A percentile compares a stretch with the other conserved stretches of the same genome.
phyloP scores from a whole-genome alignment of 2,113 vertebrate species.

The Myiopsitta monachus region DNA sequence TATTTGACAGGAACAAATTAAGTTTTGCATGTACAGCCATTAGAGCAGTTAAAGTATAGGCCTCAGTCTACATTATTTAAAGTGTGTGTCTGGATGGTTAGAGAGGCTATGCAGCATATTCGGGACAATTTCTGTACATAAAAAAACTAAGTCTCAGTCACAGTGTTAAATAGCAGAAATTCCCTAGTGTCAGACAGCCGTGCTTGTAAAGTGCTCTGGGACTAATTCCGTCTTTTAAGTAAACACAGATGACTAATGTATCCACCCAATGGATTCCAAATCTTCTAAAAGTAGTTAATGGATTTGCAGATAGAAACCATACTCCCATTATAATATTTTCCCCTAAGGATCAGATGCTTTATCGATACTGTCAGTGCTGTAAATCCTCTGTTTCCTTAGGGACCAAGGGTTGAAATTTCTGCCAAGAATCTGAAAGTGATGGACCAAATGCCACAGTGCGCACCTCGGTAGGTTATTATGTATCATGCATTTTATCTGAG shows the following conservation, averaged over 20 bases:
- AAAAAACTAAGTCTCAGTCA: background rate
- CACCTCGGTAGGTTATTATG: constrained; percentile 83
- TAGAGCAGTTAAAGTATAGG: background rate
- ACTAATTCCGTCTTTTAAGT: constrained; percentile 23
- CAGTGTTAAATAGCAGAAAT: background rate
- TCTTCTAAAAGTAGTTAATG: constrained; percentile 22
- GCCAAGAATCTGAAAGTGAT: constrained; percentile 97
- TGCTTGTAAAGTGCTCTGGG: constrained; percentile 6
- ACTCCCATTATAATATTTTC: background rate
- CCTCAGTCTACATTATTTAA: background rate
- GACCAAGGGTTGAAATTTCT: constrained; percentile 94
- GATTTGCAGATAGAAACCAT: constrained; percentile 29
- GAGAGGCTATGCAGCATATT: background rate
- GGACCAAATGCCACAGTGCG: constrained; percentile 93
- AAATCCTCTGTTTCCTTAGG: constrained; percentile 74
- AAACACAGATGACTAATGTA: constrained; percentile 40
- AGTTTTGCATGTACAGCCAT: background rate
- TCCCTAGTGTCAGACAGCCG: background rate
- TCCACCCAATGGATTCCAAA: background rate
- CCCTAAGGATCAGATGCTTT: constrained; percentile 10
- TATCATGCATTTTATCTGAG: background rate
- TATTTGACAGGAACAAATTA: background rate
- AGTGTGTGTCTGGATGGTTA: background rate
- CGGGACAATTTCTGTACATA: background rate
- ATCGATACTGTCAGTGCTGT: background rate